Base-by-base conservation (phyloP, 2,888 invertebrate genomes). In the Chloroclystis v-ata region DNA sequence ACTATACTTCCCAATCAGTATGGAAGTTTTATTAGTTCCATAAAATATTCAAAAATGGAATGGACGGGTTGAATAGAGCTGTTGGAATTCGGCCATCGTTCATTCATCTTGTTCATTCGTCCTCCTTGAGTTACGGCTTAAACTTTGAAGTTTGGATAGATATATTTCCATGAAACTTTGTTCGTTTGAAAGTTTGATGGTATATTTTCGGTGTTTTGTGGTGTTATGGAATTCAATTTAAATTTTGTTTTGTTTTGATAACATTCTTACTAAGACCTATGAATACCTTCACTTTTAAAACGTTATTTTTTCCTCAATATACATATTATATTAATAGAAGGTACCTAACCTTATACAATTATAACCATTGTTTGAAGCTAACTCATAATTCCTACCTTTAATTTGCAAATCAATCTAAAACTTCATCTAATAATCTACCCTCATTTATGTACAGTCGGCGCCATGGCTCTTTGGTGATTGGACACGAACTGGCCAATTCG, bases 11-110 rank as follows among this genome's bases (percentile, higher is more conserved):
- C 42, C 39, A 45, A 45, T 45, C 49, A 43, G 41, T 38, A 40
- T 47, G 32, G 47, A 45, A 47, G 43, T 39, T 47, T 47, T 47
- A 49, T 49, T 45, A 44, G 29, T 43, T 49, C 42, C 43, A 49
- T 43, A 29, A 50, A 54, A 47, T 43, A 44, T 47, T 47, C 29
- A 24, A 44, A 44, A 44, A 35, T 32, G 8, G 39, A 35, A 35
- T 33, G 1, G 35, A 7, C 10, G 5, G 7, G 16, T 33, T 16
- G 32, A 32, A 32, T 32, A 4, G 33, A 33, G 20, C 35, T 24
- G 20, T 35, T 20, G 35, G 35, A 20, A 35, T 24, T 35, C 35
- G 3, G 20, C 20, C 35, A 35, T 35, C 35, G 35, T 35, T 35
- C 35, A 35, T 26, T 26, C 26, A 8, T 26, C 5, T 26, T 2